phyloP scores from a whole-genome alignment of 2,113 vertebrate species.

The Colius striatus region DNA sequence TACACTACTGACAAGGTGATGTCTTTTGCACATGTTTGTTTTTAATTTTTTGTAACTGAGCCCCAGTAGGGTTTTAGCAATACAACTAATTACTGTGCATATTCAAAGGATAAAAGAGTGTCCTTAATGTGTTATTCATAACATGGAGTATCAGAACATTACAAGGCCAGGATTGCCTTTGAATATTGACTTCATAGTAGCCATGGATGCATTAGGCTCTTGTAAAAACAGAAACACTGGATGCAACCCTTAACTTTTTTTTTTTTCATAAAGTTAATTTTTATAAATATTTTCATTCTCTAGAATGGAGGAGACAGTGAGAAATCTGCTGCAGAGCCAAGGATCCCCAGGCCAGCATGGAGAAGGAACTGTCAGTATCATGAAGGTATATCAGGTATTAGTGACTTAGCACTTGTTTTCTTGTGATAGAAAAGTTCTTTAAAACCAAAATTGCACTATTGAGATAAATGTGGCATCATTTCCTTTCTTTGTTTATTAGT shows the following conservation, averaged over 20 bases:
- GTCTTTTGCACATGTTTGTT: neutral
- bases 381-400: slow-evolving; percentile 87
- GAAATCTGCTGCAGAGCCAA: slow-evolving; percentile 87
- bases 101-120: slow-evolving; percentile 40
- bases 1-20: slow-evolving; percentile 4
- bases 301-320: slow-evolving; percentile 94
- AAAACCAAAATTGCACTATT: neutral
- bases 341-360: slow-evolving; percentile 81
- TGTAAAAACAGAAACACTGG: slow-evolving; percentile 4
- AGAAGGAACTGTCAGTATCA: slow-evolving; percentile 83
- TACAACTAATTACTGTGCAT: slow-evolving; percentile 39
- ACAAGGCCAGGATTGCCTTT: slow-evolving; percentile 24
- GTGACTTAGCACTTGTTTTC: neutral
- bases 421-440: neutral
- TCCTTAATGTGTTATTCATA: slow-evolving; percentile 68
- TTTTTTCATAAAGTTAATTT: slow-evolving; percentile 21
- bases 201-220: slow-evolving; percentile 14
- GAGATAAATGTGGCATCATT: neutral
- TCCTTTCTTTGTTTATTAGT: neutral
- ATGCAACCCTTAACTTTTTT: neutral
- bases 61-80: slow-evolving; percentile 21
- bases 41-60: neutral
- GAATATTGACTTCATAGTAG: slow-evolving; percentile 64
- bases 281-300: slow-evolving; percentile 53
- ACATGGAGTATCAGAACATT: slow-evolving; percentile 42